Evolutionary conservation across 2,797 vertebrate genomes (phyloP).

Genomic region (Chiroxiphia lanceolata): DNA sequence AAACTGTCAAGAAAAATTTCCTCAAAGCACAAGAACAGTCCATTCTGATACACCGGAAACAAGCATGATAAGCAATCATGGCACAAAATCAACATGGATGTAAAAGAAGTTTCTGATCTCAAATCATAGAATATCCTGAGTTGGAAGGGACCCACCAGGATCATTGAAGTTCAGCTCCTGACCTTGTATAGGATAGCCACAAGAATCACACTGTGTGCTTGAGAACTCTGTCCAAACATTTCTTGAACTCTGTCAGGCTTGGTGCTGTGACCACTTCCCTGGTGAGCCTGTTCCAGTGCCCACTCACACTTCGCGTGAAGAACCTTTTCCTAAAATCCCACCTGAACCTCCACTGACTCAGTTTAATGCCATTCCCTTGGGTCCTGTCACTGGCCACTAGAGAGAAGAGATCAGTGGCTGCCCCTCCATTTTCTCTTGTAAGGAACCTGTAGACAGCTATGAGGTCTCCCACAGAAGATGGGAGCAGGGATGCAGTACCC

Average conservation of each 20-base stretch:
- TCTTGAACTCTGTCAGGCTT: neutral
- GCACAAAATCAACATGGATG: neutral
- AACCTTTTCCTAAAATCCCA: accelerated
- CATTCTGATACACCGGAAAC: neutral
- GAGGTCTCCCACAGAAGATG: neutral
- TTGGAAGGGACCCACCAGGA: neutral
- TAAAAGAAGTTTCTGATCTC: neutral
- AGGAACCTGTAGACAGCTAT: neutral
- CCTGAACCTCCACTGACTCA: neutral
- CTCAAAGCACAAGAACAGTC: neutral
- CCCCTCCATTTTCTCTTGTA: accelerated
- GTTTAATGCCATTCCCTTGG: accelerated
- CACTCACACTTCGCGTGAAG: accelerated
- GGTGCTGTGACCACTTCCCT: no score
- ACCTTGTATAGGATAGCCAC: neutral
- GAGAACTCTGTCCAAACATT: neutral
- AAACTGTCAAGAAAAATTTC: neutral
- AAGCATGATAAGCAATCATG: neutral
- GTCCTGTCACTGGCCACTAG: neutral
- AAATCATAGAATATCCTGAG: neutral
- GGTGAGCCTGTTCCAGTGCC: neutral
- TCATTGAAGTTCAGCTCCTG: neutral
- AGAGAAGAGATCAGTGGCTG: neutral
- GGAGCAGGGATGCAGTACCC: neutral
- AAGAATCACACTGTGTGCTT: neutral